Percentiles rank a stretch among this genome's conserved stretches.
Evolutionary conservation across 2,113 vertebrate genomes (phyloP).

Genomic region (Vidua macroura): DNA sequence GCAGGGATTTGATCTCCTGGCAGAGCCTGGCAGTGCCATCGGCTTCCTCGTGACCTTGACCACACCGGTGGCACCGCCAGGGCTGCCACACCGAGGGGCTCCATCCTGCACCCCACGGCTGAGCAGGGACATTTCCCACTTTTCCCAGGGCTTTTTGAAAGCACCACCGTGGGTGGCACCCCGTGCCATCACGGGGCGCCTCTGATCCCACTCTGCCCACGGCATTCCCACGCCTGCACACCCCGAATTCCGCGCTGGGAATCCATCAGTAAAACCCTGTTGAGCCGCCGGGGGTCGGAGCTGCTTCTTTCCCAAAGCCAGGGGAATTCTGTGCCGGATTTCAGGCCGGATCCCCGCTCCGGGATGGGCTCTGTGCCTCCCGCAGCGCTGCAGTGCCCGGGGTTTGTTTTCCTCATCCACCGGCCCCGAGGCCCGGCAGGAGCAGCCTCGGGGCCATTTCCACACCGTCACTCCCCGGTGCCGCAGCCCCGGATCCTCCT

Average conservation of each 20-base stretch:
- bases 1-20: rapidly evolving
- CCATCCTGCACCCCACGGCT: rapidly evolving
- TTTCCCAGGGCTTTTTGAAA: background rate
- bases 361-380: background rate
- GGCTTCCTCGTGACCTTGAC: background rate
- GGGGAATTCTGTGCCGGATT: background rate
- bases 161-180: background rate
- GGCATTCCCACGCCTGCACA: background rate
- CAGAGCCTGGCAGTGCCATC: background rate
- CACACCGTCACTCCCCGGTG: background rate
- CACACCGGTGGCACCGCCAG: rapidly evolving
- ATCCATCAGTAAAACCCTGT: background rate
- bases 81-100: background rate
- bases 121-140: background rate
- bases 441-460: conserved; percentile 15
- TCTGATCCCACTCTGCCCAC: background rate
- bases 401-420: background rate
- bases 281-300: background rate
- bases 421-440: background rate
- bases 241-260: background rate
- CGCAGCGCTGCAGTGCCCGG: background rate
- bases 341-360: background rate
- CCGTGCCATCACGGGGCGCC: rapidly evolving
- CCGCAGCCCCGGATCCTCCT: background rate
- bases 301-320: background rate